These are phyloP conservation scores for Drosophila trichaetosa DNA, from an alignment of 2,888 invertebrate species.

Conservation along the genomic window DNA sequence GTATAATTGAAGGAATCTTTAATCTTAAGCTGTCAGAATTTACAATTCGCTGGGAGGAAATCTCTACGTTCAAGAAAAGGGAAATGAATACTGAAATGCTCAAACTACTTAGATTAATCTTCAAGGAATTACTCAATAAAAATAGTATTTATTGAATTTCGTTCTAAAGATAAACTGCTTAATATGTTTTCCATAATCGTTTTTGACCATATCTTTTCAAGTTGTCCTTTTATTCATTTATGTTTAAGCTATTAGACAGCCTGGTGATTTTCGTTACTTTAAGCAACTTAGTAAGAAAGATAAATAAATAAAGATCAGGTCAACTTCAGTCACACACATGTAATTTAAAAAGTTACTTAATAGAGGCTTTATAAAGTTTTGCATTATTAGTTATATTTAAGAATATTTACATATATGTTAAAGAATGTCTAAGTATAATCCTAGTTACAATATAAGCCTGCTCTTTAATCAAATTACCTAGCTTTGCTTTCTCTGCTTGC, in stretches of 20 bases:
- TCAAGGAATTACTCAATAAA: not conserved
- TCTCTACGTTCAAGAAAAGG: not conserved
- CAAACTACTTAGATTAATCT: not conserved
- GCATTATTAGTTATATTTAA: constrained; percentile 50
- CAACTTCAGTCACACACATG: not conserved
- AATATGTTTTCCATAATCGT: not conserved
- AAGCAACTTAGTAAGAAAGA: not conserved
- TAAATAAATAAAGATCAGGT: not conserved
- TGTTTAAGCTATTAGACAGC: not conserved
- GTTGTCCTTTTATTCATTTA: rapidly evolving
- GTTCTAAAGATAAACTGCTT: not conserved
- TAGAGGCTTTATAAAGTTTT: not conserved
- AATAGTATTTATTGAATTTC: not conserved
- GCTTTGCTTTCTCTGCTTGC: constrained; percentile 25
- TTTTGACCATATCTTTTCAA: not conserved
- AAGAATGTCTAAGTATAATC: constrained; percentile 17
- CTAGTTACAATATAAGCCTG: constrained; percentile 28
- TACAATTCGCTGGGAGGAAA: not conserved
- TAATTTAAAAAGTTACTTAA: not conserved
- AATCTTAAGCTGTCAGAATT: not conserved
- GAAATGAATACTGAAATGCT: not conserved
- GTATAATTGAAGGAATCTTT: not conserved
- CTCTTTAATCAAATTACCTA: not conserved
- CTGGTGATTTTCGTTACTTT: not conserved
- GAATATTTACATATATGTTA: constrained; percentile 6